Conservation (phyloP, 1,140 invertebrate genomes). For the Laodelphax striatellus region DNA sequence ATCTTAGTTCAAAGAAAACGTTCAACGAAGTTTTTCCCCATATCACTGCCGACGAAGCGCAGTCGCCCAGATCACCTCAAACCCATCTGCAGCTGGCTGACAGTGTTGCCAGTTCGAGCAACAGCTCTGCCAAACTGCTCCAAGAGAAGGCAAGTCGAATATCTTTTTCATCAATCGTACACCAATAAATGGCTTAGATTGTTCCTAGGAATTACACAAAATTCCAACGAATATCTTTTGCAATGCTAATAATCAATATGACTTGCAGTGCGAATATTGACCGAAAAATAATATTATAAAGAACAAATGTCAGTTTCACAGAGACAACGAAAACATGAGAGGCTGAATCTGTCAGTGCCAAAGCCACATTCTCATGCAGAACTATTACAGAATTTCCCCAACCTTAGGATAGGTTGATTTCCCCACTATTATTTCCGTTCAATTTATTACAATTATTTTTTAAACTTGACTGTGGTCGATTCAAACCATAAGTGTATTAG, state of each 20-base stretch:
- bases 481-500: no score
- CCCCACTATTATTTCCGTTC: no score
- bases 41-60: constrained; percentile 2
- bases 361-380: constrained; percentile 33
- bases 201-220: no score
- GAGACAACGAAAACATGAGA: constrained; percentile 37
- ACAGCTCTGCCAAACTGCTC: constrained; percentile 20
- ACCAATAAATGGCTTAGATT: no score
- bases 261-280: no score
- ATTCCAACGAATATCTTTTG: no score
- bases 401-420: constrained; percentile 32
- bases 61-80: constrained; percentile 1
- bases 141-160: constrained; percentile 18
- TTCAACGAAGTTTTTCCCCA: constrained; percentile 65
- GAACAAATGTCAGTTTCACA: no score
- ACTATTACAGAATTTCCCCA: constrained; percentile 36
- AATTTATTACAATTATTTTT: no score
- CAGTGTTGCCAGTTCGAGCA: constrained; percentile 7
- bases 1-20: constrained; percentile 65
- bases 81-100: not conserved
- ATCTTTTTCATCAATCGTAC: no score
- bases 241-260: no score
- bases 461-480: no score
- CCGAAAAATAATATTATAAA: no score
- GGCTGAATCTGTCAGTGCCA: constrained; percentile 30